Base-by-base conservation (phyloP, 2,113 vertebrate species). In the Neopipo cinnamomea region DNA sequence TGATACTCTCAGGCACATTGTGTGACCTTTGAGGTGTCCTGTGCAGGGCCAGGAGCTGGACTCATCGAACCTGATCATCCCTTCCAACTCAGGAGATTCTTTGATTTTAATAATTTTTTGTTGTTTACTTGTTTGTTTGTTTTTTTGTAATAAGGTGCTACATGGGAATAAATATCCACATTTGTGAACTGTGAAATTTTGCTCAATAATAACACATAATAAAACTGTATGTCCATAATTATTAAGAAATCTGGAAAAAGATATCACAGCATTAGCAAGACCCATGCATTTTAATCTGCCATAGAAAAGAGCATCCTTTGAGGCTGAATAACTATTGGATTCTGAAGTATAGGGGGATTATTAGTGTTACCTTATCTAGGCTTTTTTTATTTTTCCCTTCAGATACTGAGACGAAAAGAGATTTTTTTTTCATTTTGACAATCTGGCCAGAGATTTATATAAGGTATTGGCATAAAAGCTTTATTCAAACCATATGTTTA, bases 1-100 rank as follows among this genome's bases (percentile, higher is more conserved):
- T 23, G 39, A 1, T 2, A 6, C 8, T 33, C 22, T 28, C 3
- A 35, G 13, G 41, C 14, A 22, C 11, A 6, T 13, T 2, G 4
- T 55, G 14, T 46, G 30, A 35, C 3, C 35, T 9, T 20, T 41
- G 42, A 8, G 23, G 4, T 21, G 8, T 15, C 19, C 12, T 2
- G 0, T 15, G 46, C 49, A 65, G 28, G 27, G n/a, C 7, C 41
- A 41, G 8, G n/a, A 56, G 19, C 24, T 41, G 10, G 15, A 35
- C 15, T 65, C 14, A 6, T 5, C 23, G 18, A 46, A n/a, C 41
- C 41, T 58, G 20, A 21, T n/a, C 12, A 8, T n/a, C 13, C 55
- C 8, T 41, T 75, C 14, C 9, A 74, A 33, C 17, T 44, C 49
- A 74, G 19, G 1, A 58, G 24, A n/a, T 41, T 30, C 16, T 16